A percentile compares a stretch with the other conserved stretches of the same genome.
Conservation (phyloP, 2,797 vertebrate genomes). For the Falco naumanni region DNA sequence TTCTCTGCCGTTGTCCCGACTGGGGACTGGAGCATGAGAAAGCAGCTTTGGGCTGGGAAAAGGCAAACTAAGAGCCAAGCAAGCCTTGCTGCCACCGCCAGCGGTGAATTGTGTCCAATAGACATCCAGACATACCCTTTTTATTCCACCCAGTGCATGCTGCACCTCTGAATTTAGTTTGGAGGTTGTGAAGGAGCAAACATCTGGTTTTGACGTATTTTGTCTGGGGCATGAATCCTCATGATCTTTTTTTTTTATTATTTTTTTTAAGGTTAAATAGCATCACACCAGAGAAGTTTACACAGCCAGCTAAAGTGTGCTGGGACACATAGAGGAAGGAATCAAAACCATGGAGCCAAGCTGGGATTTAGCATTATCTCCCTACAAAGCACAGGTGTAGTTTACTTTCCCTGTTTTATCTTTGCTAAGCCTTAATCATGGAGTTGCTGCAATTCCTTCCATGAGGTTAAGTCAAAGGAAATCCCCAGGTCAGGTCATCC, state of each 20-base stretch:
- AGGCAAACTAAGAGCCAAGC: background rate
- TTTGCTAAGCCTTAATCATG: background rate
- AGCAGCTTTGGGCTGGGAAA: background rate
- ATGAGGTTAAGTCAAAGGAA: background rate
- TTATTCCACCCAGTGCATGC: fast-evolving
- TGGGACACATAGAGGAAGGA: background rate
- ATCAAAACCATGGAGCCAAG: background rate
- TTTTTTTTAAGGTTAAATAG: background rate
- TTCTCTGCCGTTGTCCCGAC: background rate
- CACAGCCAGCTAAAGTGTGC: background rate
- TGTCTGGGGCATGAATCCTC: background rate
- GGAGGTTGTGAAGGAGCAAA: background rate
- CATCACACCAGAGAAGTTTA: background rate
- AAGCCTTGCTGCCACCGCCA: background rate
- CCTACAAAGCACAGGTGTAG: fast-evolving
- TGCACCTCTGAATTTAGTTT: background rate
- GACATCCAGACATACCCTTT: background rate
- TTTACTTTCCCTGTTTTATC: slow-evolving; percentile 33
- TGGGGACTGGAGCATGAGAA: background rate
- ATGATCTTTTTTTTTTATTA: fast-evolving
- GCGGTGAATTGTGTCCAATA: background rate
- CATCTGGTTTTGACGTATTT: background rate
- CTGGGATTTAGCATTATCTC: background rate
- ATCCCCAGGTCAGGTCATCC: background rate
- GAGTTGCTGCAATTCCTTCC: background rate